A percentile compares a stretch with the other conserved stretches of the same genome.
These are phyloP conservation scores for Ditylenchus dipsaci DNA, from an alignment of 1,140 invertebrate genomes.

Conservation along the genomic window DNA sequence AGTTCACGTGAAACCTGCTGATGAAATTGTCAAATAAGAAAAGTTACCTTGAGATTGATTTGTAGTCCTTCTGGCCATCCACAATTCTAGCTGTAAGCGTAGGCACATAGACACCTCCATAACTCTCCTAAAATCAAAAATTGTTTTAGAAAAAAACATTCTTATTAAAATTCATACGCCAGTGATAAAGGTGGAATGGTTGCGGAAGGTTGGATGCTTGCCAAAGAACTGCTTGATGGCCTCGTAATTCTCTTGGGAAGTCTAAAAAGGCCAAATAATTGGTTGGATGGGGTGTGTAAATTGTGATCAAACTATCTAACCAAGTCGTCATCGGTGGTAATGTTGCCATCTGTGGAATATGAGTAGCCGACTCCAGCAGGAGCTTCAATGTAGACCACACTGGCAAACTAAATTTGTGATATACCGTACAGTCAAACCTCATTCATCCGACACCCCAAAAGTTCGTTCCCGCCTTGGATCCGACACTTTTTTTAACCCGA, in stretches of 20 bases:
- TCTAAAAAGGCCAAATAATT: slow-evolving; percentile 30
- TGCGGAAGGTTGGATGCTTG: slow-evolving; percentile 62
- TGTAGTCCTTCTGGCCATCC: slow-evolving; percentile 56
- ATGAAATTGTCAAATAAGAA: background rate
- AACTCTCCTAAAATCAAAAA: slow-evolving; percentile 48
- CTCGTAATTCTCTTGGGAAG: slow-evolving; percentile 60
- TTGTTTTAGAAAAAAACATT: no score
- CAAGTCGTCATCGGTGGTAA: slow-evolving; percentile 62
- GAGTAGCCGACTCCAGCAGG: slow-evolving; percentile 65
- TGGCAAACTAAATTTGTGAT: slow-evolving; percentile 70
- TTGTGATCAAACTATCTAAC: slow-evolving; percentile 37
- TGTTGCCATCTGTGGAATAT: slow-evolving; percentile 62
- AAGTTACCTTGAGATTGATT: slow-evolving; percentile 49
- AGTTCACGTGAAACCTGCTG: no score
- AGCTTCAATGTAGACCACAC: slow-evolving; percentile 68
- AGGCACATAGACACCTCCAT: slow-evolving; percentile 61
- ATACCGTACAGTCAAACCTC: no score
- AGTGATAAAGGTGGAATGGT: slow-evolving; percentile 61
- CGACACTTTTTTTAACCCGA: no score
- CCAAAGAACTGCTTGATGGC: slow-evolving; percentile 63
- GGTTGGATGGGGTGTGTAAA: background rate
- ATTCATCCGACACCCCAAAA: no score
- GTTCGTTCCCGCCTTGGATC: no score
- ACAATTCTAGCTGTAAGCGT: slow-evolving; percentile 63
- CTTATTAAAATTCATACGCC: slow-evolving; percentile 45